These are phyloP conservation scores for Saturnia pavonia DNA, from an alignment of 2,888 invertebrate species.

Conservation along the genomic window DNA sequence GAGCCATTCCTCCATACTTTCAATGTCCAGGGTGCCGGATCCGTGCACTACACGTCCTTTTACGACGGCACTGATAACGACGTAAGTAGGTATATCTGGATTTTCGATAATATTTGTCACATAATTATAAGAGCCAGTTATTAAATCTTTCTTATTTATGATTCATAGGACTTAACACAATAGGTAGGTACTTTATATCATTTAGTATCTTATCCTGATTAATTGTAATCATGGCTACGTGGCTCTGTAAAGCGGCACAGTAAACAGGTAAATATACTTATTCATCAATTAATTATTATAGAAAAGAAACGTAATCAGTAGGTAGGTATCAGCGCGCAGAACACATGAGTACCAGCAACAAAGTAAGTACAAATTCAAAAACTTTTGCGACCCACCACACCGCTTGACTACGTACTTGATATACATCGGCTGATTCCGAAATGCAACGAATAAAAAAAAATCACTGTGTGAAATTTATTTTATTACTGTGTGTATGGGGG, in stretches of 20 bases:
- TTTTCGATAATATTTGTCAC: neutral
- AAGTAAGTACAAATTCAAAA: too few relatives aligned
- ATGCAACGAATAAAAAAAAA: too few relatives aligned
- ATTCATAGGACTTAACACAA: neutral
- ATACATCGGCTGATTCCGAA: too few relatives aligned
- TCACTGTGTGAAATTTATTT: too few relatives aligned
- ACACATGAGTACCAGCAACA: too few relatives aligned
- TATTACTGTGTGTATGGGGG: too few relatives aligned
- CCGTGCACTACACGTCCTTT: neutral
- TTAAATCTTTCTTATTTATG: neutral
- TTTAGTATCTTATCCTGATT: constrained; percentile 12
- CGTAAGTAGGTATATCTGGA: neutral
- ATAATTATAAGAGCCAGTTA: neutral
- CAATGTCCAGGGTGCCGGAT: neutral
- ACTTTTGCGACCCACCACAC: too few relatives aligned
- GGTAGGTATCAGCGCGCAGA: too few relatives aligned
- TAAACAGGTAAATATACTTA: neutral
- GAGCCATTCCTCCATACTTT: neutral
- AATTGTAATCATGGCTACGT: neutral
- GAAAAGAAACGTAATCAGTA: neutral
- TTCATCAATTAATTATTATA: neutral
- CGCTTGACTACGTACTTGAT: too few relatives aligned
- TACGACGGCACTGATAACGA: neutral
- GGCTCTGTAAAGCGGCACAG: neutral
- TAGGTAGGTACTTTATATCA: constrained; percentile 6